Percentiles rank a stretch among this genome's conserved stretches.
Evolutionary conservation across 2,113 vertebrate genomes (phyloP).

Genomic region (Aix galericulata): DNA sequence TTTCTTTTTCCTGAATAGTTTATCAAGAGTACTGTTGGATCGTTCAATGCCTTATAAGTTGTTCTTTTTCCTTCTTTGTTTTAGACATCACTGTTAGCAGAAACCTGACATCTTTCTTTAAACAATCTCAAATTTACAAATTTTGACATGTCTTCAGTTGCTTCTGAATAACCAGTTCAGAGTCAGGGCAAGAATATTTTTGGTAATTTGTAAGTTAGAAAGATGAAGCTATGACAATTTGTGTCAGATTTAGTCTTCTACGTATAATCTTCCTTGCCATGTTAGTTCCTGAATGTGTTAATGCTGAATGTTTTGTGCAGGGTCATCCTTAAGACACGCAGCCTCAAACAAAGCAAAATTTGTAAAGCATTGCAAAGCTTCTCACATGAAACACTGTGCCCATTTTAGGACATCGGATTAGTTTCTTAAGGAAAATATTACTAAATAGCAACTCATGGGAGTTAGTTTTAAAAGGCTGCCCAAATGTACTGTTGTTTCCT

Average conservation of each 20-base stretch:
- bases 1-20: background rate
- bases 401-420: background rate
- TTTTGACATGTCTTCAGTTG: background rate
- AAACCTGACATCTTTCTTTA: background rate
- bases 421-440: background rate
- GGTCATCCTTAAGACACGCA: background rate
- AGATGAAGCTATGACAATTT: background rate
- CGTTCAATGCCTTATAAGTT: background rate
- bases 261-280: fast-evolving
- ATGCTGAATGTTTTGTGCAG: background rate
- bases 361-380: background rate
- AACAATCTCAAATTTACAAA: background rate
- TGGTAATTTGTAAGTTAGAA: background rate
- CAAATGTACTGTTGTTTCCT: background rate
- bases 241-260: background rate
- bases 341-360: background rate
- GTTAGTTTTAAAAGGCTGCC: background rate
- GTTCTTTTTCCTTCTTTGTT: background rate
- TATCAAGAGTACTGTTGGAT: background rate
- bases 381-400: background rate
- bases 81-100: background rate
- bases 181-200: background rate
- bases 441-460: background rate
- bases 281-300: background rate
- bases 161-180: background rate